Evolutionary conservation across 2,113 vertebrate genomes (phyloP), one percentile per base, ranked within the genome.

Genomic region (Siniperca chuatsi): DNA sequence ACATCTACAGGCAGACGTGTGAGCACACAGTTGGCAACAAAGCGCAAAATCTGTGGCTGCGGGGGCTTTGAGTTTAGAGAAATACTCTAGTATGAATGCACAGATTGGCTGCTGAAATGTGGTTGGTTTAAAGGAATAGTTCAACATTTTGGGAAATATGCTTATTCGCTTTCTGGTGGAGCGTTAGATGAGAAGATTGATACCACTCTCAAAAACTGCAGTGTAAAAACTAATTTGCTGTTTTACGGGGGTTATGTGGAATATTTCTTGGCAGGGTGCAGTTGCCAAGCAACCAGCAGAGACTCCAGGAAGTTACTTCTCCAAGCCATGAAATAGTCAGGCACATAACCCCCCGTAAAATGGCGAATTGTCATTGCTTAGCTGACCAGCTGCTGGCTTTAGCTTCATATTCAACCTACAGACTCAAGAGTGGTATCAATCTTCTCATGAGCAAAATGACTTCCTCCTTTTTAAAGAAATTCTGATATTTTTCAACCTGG

Each of bases 11-110:
- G 55, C 73, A 54, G 57, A 46, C 40, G 25, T 62, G 44, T 52
- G 16, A 58, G 25, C 55, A 37, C 79, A 66, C 50, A 37, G 68
- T 73, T 66, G 23, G 69, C 44, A 57, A 70, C 46, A 70, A 76
- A 68, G 55, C 48, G 46, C 11, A 46, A 60, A 82, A 50, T 20
- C 1, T 52, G 57, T 50, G 15, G 29, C 50, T 54, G 57, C 23
- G 1, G 54, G 33, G 8, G 21, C 1, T 80, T 44, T 46, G 66
- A 25, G 67, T 60, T 64, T 15, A 57, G 29, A 75, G 35, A 48
- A n/a, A 16, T 48, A 2, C 33, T 58, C 23, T 35, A 3, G 25
- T 55, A 18, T 62, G 50, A 62, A 20, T 48, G 46, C 21, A 57
- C 18, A 48, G 68, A 54, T 33, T 25, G 23, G 20, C 37, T 77